Conservation (phyloP, 2,797 vertebrate species). For the Tapirus indicus region DNA sequence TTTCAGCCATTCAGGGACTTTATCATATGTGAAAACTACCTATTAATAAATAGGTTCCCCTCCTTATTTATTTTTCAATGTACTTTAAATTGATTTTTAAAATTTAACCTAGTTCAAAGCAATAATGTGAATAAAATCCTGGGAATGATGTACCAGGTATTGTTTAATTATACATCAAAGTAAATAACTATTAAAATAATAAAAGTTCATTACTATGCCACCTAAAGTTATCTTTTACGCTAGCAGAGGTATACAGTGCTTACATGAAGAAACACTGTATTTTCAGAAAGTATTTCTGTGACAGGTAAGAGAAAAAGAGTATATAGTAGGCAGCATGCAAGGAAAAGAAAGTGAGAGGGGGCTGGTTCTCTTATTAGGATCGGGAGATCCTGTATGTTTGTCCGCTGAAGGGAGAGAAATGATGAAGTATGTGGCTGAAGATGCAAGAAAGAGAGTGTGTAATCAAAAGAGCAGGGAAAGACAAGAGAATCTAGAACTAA, state of each 20-base stretch:
- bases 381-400: background rate
- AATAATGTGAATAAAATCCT: background rate
- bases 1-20: background rate
- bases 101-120: conserved; percentile 1
- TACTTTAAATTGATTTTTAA: conserved; percentile 45
- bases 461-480: background rate
- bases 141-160: background rate
- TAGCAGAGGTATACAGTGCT: background rate
- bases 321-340: too few relatives aligned
- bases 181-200: conserved; percentile 39
- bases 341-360: too few relatives aligned
- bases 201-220: background rate
- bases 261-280: background rate
- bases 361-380: background rate
- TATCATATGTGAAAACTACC: background rate
- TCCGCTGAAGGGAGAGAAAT: background rate
- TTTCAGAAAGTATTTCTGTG: background rate
- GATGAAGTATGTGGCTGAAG: too few relatives aligned
- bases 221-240: background rate
- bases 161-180: conserved; percentile 14
- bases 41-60: too few relatives aligned
- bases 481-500: background rate
- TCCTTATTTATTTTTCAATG: conserved; percentile 6
- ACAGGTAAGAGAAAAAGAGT: background rate
- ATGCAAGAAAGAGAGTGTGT: background rate